A percentile compares a stretch with the other conserved stretches of the same genome.
Evolutionary conservation across 2,797 vertebrate species (phyloP).

Genomic region (Calcarius lapponicus): DNA sequence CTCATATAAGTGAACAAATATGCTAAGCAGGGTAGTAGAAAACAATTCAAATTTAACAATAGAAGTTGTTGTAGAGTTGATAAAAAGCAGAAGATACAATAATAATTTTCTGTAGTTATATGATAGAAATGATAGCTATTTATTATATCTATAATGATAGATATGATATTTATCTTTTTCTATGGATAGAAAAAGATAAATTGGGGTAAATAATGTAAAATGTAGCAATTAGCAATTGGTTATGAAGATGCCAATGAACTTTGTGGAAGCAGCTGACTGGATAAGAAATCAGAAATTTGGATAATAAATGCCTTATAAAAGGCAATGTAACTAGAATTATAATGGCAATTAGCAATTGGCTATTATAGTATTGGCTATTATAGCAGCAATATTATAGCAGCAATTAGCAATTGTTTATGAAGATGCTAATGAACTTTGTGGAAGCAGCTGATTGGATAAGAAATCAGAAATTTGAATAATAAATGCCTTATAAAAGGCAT

Average conservation of each 20-base stretch:
- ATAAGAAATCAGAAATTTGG: background rate
- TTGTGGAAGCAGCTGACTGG: background rate
- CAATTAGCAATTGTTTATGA: background rate
- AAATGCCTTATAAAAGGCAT: background rate
- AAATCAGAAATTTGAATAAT: background rate
- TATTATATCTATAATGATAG: too few species aligned
- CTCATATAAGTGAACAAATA: background rate
- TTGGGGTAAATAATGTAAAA: background rate
- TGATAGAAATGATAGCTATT: background rate
- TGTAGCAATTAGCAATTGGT: background rate
- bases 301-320: background rate
- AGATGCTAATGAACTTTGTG: background rate
- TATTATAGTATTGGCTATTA: too few species aligned
- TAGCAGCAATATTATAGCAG: too few species aligned
- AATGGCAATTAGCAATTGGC: background rate
- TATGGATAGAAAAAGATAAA: background rate
- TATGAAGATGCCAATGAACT: background rate
- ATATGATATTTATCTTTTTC: too few species aligned
- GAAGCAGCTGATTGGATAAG: background rate
- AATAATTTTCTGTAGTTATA: background rate
- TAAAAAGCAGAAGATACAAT: background rate
- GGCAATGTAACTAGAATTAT: background rate
- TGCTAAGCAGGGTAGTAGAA: background rate
- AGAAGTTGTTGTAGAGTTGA: background rate
- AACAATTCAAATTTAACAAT: background rate